Conservation (phyloP, 2,113 vertebrate genomes). For the Albula goreensis region DNA sequence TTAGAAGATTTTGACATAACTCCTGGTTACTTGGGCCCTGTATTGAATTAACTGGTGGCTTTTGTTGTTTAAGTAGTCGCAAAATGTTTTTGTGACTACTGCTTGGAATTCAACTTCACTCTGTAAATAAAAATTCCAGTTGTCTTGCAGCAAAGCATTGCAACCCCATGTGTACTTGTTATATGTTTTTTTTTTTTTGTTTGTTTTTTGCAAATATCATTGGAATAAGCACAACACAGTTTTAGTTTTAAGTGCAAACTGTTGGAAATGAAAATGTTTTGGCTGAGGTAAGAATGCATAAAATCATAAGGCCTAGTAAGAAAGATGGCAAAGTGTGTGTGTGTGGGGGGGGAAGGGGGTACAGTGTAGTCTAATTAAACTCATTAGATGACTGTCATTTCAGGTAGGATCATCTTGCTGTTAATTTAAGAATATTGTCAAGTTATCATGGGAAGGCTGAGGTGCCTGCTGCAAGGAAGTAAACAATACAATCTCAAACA, state of each 20-base stretch:
- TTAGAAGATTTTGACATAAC: background rate
- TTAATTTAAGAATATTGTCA: no score
- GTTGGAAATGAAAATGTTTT: background rate
- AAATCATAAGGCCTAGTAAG: no score
- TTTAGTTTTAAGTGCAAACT: background rate
- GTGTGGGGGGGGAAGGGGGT: background rate
- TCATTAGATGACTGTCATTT: no score
- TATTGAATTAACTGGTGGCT: background rate
- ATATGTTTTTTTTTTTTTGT: background rate
- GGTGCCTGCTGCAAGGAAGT: no score
- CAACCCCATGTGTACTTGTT: no score
- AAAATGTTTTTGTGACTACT: no score
- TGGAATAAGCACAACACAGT: background rate
- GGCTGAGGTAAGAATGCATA: no score
- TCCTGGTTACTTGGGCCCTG: background rate
- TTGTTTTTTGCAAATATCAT: background rate
- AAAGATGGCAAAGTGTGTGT: background rate
- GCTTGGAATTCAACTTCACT: background rate
- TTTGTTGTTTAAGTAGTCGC: no score
- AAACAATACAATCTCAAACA: no score
- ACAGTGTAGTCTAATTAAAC: background rate
- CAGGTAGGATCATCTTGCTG: no score
- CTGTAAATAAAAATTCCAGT: background rate
- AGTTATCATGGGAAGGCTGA: no score
- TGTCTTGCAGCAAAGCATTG: no score